Base-by-base conservation (phyloP, 2,888 invertebrate species). In the Deilephila porcellus region DNA sequence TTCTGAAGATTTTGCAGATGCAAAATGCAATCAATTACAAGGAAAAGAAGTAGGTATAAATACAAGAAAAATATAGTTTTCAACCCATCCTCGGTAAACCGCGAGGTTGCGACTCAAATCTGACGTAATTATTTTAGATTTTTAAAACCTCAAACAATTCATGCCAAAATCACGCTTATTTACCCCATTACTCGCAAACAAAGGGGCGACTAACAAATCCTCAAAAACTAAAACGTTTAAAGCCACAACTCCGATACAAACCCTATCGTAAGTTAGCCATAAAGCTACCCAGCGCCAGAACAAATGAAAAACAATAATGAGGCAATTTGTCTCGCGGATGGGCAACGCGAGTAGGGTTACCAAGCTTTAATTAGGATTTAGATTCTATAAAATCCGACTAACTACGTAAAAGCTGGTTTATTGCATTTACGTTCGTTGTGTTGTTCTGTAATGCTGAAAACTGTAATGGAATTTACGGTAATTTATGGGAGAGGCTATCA, bases 291-390 rank as follows among this genome's bases (percentile, higher is more conserved):
- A 80, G 77, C 76, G 77, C 72, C 76, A 75, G 80, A 74, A 79
- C 85, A 86, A 88, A 88, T 87, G 87, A 86, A 87, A 86, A 86
- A 89, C 86, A 85, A 83, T 87, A 87, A 89, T 85, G 89, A 85
- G 82, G 75, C 83, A 76, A 85, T 88, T 86, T 85, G 83, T 87
- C 85, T 81, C 77, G 74, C 70, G 74, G 78, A 78, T 77, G 74
- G 71, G 73, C 56, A 20, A 71, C 32, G 32, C 72, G 74, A 71
- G 74, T 37, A 74, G 77, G 78, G 74, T 73, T 76, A 74, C 79
- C 77, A 75, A 77, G 76, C 73, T 73, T 74, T 77, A 78, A 79
- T 80, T 78, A 81, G 75, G 75, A 72, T 72, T 74, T 73, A 76
- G 74, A 76, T 78, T 77, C 74, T 75, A 74, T 74, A 67, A 77